Evolutionary conservation across 2,113 vertebrate genomes (phyloP), one percentile per base, ranked within the genome.

Genomic region (Morone saxatilis): DNA sequence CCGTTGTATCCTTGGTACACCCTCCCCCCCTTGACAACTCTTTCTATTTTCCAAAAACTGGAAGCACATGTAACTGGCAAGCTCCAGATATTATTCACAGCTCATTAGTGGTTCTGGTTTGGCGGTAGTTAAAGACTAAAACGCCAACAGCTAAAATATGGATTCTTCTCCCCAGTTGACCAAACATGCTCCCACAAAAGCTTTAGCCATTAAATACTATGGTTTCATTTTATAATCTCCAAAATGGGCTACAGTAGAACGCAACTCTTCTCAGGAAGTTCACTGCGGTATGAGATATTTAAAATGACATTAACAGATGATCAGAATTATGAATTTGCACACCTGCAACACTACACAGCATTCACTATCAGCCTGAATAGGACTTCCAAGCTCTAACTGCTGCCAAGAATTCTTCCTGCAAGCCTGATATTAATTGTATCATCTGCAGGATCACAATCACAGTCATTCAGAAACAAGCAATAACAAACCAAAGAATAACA

Each of bases 341-440:
- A 61, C 47, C 17, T 54, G 48, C 50, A 38, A 62, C 45, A 50
- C 69, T 56, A 48, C 48, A 48, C 1, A 0, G 6, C 22, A 20
- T 59, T 51, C 41, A 48, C 43, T 51, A 68, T 53, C 54, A 13
- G 38, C 6, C 47, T 12, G 9, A 76, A 40, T 20, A 38, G 57
- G 59, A 56, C 38, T 16, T 48, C 36, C 1, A 14, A 47, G 4
- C 56, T 47, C 75, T 76, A 41, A 81, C 36, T 20, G 40, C 41
- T 56, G 57, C 66, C 65, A 74, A 68, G 20, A 71, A 56, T 63
- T 57, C 25, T 31, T 48, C 10, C 48, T 54, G 63, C 16, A 6
- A 20, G 31, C 43, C 45, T 45, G n/a, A 54, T 62, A 38, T 59
- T 61, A 68, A 68, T 73, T 20, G 50, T 73, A 61, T 48, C 51